Evolutionary conservation across 2,797 vertebrate genomes (phyloP), one percentile per base, ranked within the genome.

Genomic region (Mormyrus proboscirostris): DNA sequence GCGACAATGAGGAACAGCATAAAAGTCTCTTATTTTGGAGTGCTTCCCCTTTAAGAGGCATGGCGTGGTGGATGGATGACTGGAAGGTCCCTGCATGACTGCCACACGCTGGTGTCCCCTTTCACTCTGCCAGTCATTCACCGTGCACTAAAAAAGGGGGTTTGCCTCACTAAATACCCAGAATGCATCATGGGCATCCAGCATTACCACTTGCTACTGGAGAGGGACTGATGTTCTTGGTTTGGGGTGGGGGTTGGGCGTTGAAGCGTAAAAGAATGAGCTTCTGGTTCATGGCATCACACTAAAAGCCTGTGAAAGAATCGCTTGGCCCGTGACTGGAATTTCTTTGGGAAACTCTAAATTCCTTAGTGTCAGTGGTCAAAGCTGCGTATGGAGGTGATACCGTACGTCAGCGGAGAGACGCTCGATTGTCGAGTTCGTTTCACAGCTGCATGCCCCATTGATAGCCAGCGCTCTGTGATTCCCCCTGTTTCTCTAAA

Each of bases 331-430:
- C 88, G 10, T 76, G n/a, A 38, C 19, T 86, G 93, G 94, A 95
- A 95, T 95, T 95, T 96, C 89, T 88, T 90, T 55, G 49, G 92
- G 92, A 94, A 95, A 91, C 92, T 95, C 89, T 29, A 95, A 93
- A 96, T 96, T 96, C 95, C 95, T 95, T 94, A 94, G 92, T 90
- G 91, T 65, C 76, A 44, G 33, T 89, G 90, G 88, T 91, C 62
- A 88, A 90, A 87, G 90, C 90, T 73, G 0, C 57, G 25, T 53
- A 55, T 25, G 88, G 90, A 90, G 92, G 89, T 91, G 92, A 57
- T 87, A 90, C 69, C 84, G 91, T 87, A 47, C 88, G 50, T 87
- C 76, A 88, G 88, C 47, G 55, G 44, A 51, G 73, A 65, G 90
- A 53, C 6, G 12, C 89, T 86, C 88, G 89, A 16, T 59, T 57